Percentiles rank a stretch among this genome's conserved stretches.
Evolutionary conservation across 2,888 invertebrate species (phyloP).

Genomic region (Quadroppia sp.): DNA sequence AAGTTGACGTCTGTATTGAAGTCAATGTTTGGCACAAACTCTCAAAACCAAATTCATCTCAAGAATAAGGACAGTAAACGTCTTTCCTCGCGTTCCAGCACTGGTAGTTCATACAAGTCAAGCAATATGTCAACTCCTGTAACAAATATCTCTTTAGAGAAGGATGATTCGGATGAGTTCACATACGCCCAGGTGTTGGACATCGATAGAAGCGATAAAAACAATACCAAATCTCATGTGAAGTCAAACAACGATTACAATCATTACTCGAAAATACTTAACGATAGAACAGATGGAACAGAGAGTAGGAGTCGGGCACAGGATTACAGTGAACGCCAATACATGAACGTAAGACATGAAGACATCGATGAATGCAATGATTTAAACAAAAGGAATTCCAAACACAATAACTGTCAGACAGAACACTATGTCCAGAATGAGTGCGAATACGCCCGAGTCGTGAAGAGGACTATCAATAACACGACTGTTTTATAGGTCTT

Average conservation of each 20-base stretch:
- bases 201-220: neutral
- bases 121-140: neutral
- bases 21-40: slow-evolving; percentile 30
- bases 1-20: slow-evolving; percentile 34
- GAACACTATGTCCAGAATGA: slow-evolving; percentile 47
- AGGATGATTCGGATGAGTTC: neutral
- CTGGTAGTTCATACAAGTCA: slow-evolving; percentile 28
- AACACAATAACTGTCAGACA: slow-evolving; percentile 28
- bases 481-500: too few species aligned
- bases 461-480: slow-evolving; percentile 42
- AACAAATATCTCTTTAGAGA: neutral
- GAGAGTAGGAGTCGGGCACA: too few species aligned
- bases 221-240: neutral
- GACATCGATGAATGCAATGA: neutral
- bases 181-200: neutral
- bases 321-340: neutral
- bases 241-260: neutral
- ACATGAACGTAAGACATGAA: neutral
- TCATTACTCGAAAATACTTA: slow-evolving; percentile 21
- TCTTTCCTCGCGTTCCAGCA: neutral
- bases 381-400: neutral
- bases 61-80: slow-evolving; percentile 2
- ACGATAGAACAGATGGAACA: neutral
- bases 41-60: neutral
- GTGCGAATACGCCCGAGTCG: slow-evolving; percentile 47